A percentile compares a stretch with the other conserved stretches of the same genome.
Evolutionary conservation across 2,113 vertebrate genomes (phyloP).

Genomic region (Tupaia tana): DNA sequence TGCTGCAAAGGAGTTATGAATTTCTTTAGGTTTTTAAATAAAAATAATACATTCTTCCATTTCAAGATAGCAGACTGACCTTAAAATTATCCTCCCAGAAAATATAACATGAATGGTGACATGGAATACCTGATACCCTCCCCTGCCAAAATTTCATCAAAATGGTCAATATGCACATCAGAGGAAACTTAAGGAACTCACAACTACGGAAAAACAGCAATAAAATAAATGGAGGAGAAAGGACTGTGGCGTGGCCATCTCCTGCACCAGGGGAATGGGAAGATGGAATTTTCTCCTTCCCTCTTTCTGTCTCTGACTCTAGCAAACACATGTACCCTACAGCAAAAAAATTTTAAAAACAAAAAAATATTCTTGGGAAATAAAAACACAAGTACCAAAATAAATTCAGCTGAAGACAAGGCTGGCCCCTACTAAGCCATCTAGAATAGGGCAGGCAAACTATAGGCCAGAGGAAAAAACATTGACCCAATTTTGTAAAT

Average conservation of each 20-base stretch:
- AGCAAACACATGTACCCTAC: no score
- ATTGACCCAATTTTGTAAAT: background rate
- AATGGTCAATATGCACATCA: background rate
- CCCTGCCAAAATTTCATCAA: background rate
- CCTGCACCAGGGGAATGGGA: no score
- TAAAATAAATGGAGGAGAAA: background rate
- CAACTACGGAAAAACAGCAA: background rate
- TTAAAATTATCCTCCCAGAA: background rate
- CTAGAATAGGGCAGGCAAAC: background rate
- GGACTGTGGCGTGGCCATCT: no score
- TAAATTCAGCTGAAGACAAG: background rate
- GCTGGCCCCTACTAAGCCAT: background rate
- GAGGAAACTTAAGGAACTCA: background rate
- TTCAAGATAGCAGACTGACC: background rate
- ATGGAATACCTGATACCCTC: background rate
- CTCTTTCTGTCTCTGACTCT: no score
- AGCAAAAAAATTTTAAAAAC: background rate
- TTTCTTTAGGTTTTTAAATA: slow-evolving; percentile 1
- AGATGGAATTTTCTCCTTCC: no score
- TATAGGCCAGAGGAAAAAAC: background rate
- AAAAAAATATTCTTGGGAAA: background rate
- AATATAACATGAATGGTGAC: background rate
- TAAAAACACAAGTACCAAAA: background rate
- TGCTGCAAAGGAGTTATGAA: background rate
- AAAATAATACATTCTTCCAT: background rate